phyloP scores from a whole-genome alignment of 2,113 vertebrate species.

The Anser cygnoides region DNA sequence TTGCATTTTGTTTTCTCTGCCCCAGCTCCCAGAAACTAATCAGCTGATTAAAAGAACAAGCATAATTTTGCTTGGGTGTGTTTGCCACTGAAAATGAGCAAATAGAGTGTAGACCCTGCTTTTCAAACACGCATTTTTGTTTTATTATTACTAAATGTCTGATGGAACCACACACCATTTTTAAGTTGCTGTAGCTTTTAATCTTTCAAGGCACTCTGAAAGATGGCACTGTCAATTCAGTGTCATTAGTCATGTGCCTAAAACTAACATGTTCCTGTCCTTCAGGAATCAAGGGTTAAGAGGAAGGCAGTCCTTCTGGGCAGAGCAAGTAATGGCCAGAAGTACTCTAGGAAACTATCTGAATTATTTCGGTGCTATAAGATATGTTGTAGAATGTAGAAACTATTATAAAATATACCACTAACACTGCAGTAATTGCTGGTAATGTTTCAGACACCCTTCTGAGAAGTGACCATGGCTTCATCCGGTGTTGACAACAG shows the following conservation, averaged over 20 bases:
- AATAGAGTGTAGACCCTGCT: neutral
- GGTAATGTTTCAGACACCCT: neutral
- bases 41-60: neutral
- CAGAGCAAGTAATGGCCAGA: neutral
- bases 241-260: neutral
- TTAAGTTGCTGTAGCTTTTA: neutral
- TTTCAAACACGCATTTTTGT: neutral
- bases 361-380: neutral
- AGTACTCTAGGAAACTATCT: neutral
- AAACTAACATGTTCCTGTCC: neutral
- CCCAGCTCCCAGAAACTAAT: neutral
- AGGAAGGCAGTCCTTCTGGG: neutral
- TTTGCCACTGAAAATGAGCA: neutral
- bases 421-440: neutral
- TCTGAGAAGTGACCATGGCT: neutral
- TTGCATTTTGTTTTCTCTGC: neutral
- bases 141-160: neutral
- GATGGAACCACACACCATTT: neutral
- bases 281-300: neutral
- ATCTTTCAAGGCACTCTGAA: neutral
- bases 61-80: neutral
- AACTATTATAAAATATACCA: neutral
- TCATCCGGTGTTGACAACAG: neutral
- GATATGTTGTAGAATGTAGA: neutral
- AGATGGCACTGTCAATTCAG: neutral